Evolutionary conservation across 2,888 invertebrate species (phyloP).

Genomic region (Anthophora plumipes): DNA sequence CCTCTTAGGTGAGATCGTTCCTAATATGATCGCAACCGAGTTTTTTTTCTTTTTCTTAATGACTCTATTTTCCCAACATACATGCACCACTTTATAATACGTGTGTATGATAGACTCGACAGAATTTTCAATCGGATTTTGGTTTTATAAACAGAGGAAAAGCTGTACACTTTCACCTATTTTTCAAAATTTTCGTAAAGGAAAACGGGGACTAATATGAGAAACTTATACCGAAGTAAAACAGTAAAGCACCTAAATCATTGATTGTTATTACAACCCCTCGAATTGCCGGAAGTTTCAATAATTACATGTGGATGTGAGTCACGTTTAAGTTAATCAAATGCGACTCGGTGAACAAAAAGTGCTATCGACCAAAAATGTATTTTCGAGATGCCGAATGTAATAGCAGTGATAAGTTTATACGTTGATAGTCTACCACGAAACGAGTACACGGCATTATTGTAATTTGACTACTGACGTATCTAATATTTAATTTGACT

Average conservation of each 20-base stretch:
- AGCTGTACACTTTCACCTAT: too few species aligned
- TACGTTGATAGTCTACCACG: not conserved
- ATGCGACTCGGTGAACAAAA: constrained; percentile 13
- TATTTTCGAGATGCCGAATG: not conserved
- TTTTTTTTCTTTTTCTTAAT: not conserved
- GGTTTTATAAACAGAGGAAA: not conserved
- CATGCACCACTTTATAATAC: not conserved
- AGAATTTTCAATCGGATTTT: too few species aligned
- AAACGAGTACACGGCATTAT: constrained; percentile 18
- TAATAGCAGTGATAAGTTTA: not conserved
- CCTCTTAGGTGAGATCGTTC: not conserved
- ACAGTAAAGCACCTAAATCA: not conserved
- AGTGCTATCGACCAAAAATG: constrained; percentile 5
- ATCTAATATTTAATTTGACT: constrained; percentile 44
- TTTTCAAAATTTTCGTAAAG: not conserved
- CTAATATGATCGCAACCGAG: constrained; percentile 2
- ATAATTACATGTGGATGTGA: constrained; percentile 44
- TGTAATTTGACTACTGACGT: constrained; percentile 17
- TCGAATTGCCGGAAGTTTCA: constrained; percentile 22
- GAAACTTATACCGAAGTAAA: not conserved
- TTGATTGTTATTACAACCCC: not conserved
- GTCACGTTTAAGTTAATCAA: constrained; percentile 39
- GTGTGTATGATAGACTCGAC: not conserved
- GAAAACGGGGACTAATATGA: not conserved
- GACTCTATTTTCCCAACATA: not conserved